phyloP scores from a whole-genome alignment of 2,113 vertebrate species.

The Eulemur rufifrons region DNA sequence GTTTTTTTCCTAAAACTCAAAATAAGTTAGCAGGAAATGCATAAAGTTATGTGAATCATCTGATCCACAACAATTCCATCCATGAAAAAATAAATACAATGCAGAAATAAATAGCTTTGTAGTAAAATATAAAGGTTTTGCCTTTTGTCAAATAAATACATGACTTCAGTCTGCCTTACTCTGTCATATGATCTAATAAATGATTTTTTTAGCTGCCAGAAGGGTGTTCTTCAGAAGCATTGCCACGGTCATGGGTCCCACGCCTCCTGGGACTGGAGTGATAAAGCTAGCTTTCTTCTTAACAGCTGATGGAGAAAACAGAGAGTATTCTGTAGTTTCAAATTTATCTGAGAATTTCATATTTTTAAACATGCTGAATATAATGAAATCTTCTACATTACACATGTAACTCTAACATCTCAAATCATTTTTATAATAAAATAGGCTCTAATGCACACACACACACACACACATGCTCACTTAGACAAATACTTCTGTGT shows the following conservation, averaged over 20 bases:
- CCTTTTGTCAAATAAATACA: constrained; percentile 56
- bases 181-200: constrained; percentile 82
- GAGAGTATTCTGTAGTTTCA: not conserved
- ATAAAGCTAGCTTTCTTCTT: constrained; percentile 93
- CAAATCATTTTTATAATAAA: constrained; percentile 11
- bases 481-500: not conserved
- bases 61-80: not conserved
- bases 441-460: not conserved
- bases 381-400: not conserved
- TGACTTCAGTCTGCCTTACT: not conserved
- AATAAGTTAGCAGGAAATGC: constrained; percentile 46
- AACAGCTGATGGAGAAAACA: constrained; percentile 86
- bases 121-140: constrained; percentile 82
- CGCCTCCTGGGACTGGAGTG: constrained; percentile 93
- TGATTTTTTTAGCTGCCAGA: constrained; percentile 87
- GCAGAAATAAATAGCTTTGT: constrained; percentile 85
- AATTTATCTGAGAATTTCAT: not conserved
- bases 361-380: not conserved
- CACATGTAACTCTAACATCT: not conserved
- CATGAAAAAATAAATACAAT: constrained; percentile 84
- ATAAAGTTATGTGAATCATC: constrained; percentile 36
- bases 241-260: constrained; percentile 94
- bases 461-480: not conserved
- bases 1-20: not conserved
- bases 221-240: constrained; percentile 96